A percentile compares a stretch with the other conserved stretches of the same genome.
These are phyloP conservation scores for Lates japonicus DNA, from an alignment of 2,797 vertebrate genomes.

Conservation along the genomic window DNA sequence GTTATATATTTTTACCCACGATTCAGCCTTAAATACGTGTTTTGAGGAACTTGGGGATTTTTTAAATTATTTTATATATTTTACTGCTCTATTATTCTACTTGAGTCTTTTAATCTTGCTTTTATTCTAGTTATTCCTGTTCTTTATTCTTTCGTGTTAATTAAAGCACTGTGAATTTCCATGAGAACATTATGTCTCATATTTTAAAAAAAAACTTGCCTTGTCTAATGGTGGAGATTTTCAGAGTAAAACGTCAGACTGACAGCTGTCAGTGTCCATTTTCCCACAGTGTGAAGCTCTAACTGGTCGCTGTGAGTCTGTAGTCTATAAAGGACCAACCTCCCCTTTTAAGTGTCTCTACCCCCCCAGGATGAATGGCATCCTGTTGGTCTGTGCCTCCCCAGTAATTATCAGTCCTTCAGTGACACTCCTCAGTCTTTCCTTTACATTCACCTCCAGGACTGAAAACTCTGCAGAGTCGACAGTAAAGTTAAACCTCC, in stretches of 20 bases:
- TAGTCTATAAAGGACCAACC: conserved; percentile 5
- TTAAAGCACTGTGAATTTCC: no score
- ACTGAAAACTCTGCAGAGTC: not conserved
- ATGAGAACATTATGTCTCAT: no score
- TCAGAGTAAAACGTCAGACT: conserved; percentile 21
- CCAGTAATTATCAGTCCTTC: conserved; percentile 38
- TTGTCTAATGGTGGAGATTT: not conserved
- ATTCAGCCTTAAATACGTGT: no score
- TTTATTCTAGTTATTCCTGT: not conserved
- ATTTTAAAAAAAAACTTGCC: no score
- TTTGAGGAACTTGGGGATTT: no score
- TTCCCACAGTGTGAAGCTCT: conserved; percentile 18
- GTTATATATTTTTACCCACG: no score
- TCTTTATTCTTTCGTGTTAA: not conserved
- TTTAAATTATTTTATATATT: no score
- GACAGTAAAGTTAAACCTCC: not conserved
- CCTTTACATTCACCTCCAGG: not conserved
- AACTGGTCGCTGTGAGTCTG: conserved; percentile 11
- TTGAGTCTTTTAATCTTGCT: no score
- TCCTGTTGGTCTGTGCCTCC: conserved; percentile 31
- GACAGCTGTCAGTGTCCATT: conserved; percentile 10
- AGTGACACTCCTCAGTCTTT: not conserved
- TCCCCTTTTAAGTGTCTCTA: conserved; percentile 24
- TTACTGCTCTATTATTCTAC: no score
- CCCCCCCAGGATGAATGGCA: not conserved